Conservation (phyloP, 2,797 vertebrate genomes). For the Basileuterus tristriatus region DNA sequence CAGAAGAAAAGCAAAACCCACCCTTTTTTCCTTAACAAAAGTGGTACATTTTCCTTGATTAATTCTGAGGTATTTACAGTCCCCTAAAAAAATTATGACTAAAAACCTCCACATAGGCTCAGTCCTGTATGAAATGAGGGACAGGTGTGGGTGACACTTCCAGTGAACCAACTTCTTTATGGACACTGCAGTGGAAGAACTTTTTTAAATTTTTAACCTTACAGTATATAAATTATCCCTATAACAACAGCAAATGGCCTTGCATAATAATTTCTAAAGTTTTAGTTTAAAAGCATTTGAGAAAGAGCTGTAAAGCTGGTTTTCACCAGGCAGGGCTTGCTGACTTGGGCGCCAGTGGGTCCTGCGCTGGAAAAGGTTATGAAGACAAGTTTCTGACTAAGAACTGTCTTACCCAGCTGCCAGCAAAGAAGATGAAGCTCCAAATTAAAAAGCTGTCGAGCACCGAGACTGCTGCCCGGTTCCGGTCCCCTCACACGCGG, state of each 20-base stretch:
- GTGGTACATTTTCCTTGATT: neutral
- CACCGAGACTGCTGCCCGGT: fast-evolving
- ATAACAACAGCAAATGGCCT: neutral
- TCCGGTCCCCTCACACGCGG: too few relatives aligned
- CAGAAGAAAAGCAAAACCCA: neutral
- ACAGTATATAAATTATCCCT: neutral
- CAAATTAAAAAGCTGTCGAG: too few relatives aligned
- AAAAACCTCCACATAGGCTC: fast-evolving
- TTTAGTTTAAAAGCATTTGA: neutral
- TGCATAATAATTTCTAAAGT: neutral
- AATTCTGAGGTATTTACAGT: neutral
- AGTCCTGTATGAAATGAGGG: neutral
- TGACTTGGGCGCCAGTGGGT: fast-evolving
- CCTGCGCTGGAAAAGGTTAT: neutral
- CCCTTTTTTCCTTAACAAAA: neutral
- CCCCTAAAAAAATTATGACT: neutral
- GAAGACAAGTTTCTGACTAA: neutral
- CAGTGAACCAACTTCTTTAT: neutral
- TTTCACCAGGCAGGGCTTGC: neutral
- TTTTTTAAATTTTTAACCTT: neutral
- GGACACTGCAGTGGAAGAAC: neutral
- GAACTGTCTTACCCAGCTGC: neutral
- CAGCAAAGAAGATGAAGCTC: neutral
- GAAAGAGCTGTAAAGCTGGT: neutral
- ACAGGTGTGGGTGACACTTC: neutral